Conservation (phyloP, 2,797 vertebrate genomes). For the Manis pentadactyla region DNA sequence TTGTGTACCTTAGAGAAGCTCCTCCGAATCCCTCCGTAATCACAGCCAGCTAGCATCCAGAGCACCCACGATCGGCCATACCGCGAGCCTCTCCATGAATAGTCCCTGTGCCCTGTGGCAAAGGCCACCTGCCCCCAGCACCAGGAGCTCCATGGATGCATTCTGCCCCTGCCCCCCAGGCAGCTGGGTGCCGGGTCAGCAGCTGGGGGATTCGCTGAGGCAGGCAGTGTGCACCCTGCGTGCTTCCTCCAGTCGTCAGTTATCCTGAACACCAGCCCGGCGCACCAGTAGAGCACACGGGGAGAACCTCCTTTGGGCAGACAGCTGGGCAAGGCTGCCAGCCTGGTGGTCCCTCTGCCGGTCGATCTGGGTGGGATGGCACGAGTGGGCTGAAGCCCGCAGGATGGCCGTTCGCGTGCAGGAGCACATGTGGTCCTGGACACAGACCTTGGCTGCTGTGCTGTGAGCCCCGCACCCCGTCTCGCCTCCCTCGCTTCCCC, state of each 20-base stretch:
- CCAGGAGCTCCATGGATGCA: neutral
- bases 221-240: neutral
- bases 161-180: neutral
- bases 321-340: neutral
- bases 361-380: constrained; percentile 26
- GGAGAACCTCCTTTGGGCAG: neutral
- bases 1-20: neutral
- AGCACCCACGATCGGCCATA: neutral
- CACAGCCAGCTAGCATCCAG: neutral
- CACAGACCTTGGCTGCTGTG: neutral
- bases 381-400: neutral
- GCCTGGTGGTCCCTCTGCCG: neutral
- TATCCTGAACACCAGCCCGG: constrained; percentile 55
- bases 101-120: neutral
- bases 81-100: neutral
- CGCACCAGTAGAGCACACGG: neutral
- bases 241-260: constrained; percentile 25
- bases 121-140: neutral
- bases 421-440: neutral
- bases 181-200: neutral
- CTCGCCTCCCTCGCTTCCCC: neutral
- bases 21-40: neutral
- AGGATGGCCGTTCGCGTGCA: neutral
- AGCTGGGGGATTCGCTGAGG: constrained; percentile 25
- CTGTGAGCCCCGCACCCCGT: neutral